Evolutionary conservation across 2,888 invertebrate species (phyloP).

Genomic region (Stenotaenia linearis): DNA sequence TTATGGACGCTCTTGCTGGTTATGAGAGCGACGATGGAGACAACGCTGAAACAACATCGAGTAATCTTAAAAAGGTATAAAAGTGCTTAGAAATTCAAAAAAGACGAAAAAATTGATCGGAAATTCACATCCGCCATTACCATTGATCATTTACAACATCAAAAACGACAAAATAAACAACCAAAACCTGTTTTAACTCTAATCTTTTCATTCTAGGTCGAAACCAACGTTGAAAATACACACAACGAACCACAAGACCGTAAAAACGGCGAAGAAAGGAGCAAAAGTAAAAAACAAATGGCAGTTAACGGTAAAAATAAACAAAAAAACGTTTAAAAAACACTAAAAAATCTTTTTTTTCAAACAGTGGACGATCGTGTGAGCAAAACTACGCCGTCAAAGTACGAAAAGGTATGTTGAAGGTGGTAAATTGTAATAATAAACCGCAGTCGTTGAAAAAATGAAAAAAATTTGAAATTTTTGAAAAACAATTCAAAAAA

Average conservation of each 20-base stretch:
- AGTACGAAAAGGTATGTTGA: background rate
- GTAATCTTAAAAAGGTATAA: background rate
- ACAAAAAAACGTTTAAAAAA: background rate
- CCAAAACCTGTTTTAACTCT: too few relatives aligned
- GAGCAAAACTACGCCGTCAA: background rate
- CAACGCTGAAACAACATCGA: background rate
- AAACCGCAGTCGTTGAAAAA: background rate
- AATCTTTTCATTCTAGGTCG: background rate
- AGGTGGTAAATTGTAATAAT: background rate
- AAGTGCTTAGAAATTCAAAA: too few relatives aligned
- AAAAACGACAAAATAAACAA: background rate
- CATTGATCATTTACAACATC: background rate
- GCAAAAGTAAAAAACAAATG: background rate
- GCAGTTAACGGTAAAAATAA: background rate
- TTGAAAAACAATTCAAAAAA: too few relatives aligned
- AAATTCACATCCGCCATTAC: background rate
- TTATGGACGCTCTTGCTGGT: background rate
- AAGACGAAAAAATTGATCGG: background rate
- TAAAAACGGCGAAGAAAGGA: background rate
- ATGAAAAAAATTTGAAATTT: too few relatives aligned
- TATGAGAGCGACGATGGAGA: background rate
- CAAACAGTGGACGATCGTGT: background rate
- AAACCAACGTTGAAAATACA: background rate
- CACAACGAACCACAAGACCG: background rate
- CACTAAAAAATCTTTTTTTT: background rate